Percentiles rank a stretch among this genome's conserved stretches.
These are phyloP conservation scores for Smutsia temminckii DNA, from an alignment of 2,797 vertebrate genomes.

Conservation along the genomic window DNA sequence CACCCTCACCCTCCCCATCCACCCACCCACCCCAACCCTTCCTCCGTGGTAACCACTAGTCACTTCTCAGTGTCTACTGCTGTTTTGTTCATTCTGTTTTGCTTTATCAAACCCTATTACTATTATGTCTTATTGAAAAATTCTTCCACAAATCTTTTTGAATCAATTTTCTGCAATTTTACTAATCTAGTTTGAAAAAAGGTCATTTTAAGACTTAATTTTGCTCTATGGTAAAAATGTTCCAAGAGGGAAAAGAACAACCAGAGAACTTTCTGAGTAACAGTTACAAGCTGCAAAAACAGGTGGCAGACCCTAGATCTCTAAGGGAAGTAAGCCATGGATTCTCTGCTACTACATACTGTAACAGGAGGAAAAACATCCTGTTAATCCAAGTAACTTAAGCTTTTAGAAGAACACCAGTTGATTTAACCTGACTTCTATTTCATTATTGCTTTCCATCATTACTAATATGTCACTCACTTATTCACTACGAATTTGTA, in stretches of 20 bases:
- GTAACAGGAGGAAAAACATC: not conserved
- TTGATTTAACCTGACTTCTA: not conserved
- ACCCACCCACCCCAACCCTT: no score
- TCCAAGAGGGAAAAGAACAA: not conserved
- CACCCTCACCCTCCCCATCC: no score
- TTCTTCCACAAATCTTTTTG: not conserved
- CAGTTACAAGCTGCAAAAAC: not conserved
- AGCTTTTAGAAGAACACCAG: not conserved
- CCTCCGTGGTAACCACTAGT: no score
- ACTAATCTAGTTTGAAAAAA: slow-evolving; percentile 2
- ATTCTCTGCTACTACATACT: not conserved
- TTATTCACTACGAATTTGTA: slow-evolving; percentile 29
- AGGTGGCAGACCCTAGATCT: not conserved
- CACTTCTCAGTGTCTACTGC: no score
- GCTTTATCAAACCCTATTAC: not conserved
- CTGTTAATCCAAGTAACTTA: not conserved
- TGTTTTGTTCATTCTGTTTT: no score
- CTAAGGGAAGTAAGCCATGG: not conserved
- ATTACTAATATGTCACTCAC: not conserved
- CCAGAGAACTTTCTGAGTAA: slow-evolving; percentile 1
- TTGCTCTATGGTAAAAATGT: slow-evolving; percentile 43
- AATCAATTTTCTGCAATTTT: slow-evolving; percentile 10
- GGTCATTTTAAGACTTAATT: slow-evolving; percentile 6
- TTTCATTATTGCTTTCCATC: slow-evolving; percentile 27
- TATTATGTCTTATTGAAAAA: not conserved